phyloP scores from a whole-genome alignment of 1,140 invertebrate genomes.

The Medauroidea extradentata region DNA sequence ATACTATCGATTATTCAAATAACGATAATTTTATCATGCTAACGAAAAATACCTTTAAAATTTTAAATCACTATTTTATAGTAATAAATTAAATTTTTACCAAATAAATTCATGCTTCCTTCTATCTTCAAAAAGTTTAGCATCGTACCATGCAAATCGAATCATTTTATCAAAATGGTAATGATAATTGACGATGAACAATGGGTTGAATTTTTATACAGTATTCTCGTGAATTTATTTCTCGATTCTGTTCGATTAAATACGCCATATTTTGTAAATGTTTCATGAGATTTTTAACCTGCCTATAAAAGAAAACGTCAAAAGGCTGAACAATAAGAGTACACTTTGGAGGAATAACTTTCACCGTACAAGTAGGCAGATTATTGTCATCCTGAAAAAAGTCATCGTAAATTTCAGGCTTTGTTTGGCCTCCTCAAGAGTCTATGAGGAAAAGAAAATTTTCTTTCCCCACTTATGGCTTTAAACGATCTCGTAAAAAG shows the following conservation, averaged over 20 bases:
- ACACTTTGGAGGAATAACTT: not conserved
- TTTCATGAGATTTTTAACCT: not conserved
- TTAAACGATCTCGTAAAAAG: too few species aligned
- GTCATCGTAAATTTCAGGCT: not conserved
- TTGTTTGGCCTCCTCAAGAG: conserved; percentile 1
- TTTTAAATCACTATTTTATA: too few species aligned
- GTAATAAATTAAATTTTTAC: too few species aligned
- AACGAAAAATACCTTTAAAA: too few species aligned
- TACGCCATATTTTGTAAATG: not conserved
- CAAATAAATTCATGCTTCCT: too few species aligned
- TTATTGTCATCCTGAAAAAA: not conserved
- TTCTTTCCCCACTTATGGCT: not conserved
- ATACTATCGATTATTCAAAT: too few species aligned
- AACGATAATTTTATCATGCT: too few species aligned
- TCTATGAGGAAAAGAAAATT: not conserved
- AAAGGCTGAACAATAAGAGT: not conserved
- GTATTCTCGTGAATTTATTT: not conserved
- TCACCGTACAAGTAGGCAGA: not conserved
- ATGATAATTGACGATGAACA: conserved; percentile 10
- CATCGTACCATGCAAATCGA: not conserved
- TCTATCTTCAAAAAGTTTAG: too few species aligned
- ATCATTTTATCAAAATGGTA: conserved; percentile 19
- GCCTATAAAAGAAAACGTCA: not conserved
- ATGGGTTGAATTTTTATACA: conserved; percentile 16
- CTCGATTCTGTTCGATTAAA: not conserved